These are phyloP conservation scores for Minunthozetes semirufus DNA, from an alignment of 2,888 invertebrate species.

Conservation along the genomic window DNA sequence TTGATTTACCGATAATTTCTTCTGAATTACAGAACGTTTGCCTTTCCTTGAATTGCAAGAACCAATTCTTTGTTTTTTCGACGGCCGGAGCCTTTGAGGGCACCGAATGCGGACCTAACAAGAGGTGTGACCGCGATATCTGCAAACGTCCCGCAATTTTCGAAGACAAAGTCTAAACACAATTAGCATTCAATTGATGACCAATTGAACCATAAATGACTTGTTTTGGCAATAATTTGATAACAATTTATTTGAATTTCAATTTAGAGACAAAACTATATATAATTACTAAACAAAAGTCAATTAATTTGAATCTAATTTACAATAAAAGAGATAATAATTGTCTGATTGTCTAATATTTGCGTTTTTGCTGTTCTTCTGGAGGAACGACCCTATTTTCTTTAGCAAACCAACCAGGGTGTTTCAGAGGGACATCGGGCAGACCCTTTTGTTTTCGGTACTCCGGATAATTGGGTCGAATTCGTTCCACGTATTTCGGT, in stretches of 20 bases:
- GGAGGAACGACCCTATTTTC: background rate
- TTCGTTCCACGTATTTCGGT: background rate
- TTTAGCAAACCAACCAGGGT: background rate
- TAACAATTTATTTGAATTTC: too few species aligned
- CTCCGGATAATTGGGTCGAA: background rate
- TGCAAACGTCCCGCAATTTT: background rate
- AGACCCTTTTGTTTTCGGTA: background rate
- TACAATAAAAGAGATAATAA: too few species aligned
- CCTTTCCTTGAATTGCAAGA: background rate
- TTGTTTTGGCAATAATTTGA: too few species aligned
- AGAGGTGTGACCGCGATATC: background rate
- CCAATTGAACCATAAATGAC: too few species aligned
- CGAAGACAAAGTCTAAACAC: too few species aligned
- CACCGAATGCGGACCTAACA: conserved; percentile 5
- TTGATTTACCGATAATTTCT: background rate
- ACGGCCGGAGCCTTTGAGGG: background rate
- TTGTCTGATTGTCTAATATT: background rate
- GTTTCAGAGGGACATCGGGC: background rate
- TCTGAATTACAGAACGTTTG: background rate
- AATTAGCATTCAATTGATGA: background rate
- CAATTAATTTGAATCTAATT: too few species aligned
- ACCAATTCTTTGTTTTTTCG: background rate
- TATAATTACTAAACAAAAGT: too few species aligned
- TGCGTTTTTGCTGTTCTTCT: background rate
- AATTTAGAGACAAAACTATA: too few species aligned